Evolutionary conservation across 2,888 invertebrate genomes (phyloP), one percentile per base, ranked within the genome.

Genomic region (Epinotia demarniana): DNA sequence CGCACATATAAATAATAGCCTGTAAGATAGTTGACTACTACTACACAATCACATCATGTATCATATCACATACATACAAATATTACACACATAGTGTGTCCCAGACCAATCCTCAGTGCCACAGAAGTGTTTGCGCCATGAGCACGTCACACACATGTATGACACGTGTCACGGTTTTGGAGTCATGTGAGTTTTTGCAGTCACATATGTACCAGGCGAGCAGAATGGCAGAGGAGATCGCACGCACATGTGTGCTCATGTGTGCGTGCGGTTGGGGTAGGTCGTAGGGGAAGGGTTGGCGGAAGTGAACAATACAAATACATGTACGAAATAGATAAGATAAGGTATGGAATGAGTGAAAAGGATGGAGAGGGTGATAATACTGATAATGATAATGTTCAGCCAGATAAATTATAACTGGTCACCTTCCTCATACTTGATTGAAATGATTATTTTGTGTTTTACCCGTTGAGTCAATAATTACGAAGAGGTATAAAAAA

Each of bases 131-230:
- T 53, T 66, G 70, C 55, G 64, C 68, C 16, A 69, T 49, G 55
- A 73, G 69, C 73, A 73, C 72, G 76, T 60, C 73, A 66, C 57
- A 80, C 83, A 84, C 81, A 83, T 83, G 83, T 81, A 77, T 72
- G 79, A 80, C 79, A 83, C 81, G 83, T 87, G 88, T 87, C 85
- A 87, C 82, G 81, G 83, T 82, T 77, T 85, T 88, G 87, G 83
- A 86, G 86, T 85, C 92, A 91, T 94, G 92, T 92, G 93, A 93
- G 93, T 91, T 89, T 86, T 86, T 85, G 78, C 85, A 88, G 88
- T 90, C 92, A 93, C 92, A 90, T 89, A 90, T 92, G 91, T 90
- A 94, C 92, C 82, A 92, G 92, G 93, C 77, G 63, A 84, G 64
- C 89, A 91, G 85, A 83, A 81, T 12, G 62, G 18, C 19, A 16